Conservation (phyloP, 92 coral and sea anemone genomes). For the Epizoanthus scotinus region DNA sequence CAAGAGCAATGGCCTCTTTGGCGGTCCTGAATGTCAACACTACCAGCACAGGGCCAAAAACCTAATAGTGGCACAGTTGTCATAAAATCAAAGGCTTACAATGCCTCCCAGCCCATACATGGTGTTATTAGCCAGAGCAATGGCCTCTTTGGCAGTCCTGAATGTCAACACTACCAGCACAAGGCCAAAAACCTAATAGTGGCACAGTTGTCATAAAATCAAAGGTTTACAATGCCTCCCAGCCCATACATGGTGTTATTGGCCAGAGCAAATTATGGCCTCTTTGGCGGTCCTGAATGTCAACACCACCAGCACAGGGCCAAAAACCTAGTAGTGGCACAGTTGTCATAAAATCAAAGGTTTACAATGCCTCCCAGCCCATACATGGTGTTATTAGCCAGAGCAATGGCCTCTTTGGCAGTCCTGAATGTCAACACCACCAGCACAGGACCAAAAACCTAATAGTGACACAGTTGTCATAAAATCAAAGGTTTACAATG, state of each 20-base stretch:
- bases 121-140: slow-evolving; percentile 96
- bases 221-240: slow-evolving; percentile 69
- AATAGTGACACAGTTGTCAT: too few relatives aligned
- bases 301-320: slow-evolving; percentile 92
- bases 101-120: slow-evolving; percentile 91
- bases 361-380: too few relatives aligned
- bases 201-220: background rate
- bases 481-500: background rate
- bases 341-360: background rate
- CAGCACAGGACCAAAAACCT: too few relatives aligned
- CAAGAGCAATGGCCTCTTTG: slow-evolving; percentile 95
- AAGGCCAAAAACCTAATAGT: slow-evolving; percentile 93
- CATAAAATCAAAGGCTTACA: slow-evolving; percentile 19
- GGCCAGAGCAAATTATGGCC: slow-evolving; percentile 89
- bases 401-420: too few relatives aligned
- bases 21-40: slow-evolving; percentile 96
- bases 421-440: too few relatives aligned
- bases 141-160: slow-evolving; percentile 97
- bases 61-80: too few relatives aligned
- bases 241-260: slow-evolving; percentile 96
- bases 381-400: too few relatives aligned
- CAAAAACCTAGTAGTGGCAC: slow-evolving; percentile 91
- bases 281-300: slow-evolving; percentile 97
- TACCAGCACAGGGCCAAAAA: slow-evolving; percentile 94
- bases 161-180: slow-evolving; percentile 92